A percentile compares a stretch with the other conserved stretches of the same genome.
These are phyloP conservation scores for Xylota segnis DNA, from an alignment of 2,888 invertebrate genomes.

Conservation along the genomic window DNA sequence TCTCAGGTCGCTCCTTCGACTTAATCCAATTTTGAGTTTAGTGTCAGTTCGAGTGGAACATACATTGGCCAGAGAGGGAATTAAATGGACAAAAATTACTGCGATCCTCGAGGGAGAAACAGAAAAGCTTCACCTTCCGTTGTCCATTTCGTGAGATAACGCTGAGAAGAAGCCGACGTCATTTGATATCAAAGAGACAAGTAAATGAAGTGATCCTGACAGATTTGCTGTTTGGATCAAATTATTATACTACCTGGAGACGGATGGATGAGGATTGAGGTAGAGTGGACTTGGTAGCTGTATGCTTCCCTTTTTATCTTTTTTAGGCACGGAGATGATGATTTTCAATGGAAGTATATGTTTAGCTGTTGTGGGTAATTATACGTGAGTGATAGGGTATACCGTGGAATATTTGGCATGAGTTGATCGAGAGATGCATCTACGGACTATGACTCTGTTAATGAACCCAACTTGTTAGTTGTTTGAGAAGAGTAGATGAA, in stretches of 20 bases:
- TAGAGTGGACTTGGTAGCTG: constrained; percentile 52
- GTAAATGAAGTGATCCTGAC: constrained; percentile 76
- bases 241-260: constrained; percentile 66
- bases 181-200: constrained; percentile 75
- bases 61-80: constrained; percentile 32
- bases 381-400: constrained; percentile 36
- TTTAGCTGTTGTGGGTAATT: constrained; percentile 48
- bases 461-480: too few species aligned
- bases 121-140: constrained; percentile 65
- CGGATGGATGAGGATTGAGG: constrained; percentile 57
- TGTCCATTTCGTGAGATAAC: constrained; percentile 56
- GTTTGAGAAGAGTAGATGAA: too few species aligned
- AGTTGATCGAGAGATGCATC: background rate
- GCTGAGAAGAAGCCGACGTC: constrained; percentile 73
- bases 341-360: constrained; percentile 52
- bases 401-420: constrained; percentile 3
- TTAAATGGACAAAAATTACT: constrained; percentile 67
- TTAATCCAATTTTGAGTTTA: constrained; percentile 77
- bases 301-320: constrained; percentile 1
- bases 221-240: constrained; percentile 75
- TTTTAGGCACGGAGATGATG: constrained; percentile 24
- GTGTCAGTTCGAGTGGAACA: constrained; percentile 76
- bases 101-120: constrained; percentile 35
- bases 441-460: too few species aligned
- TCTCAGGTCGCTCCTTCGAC: constrained; percentile 69